These are phyloP conservation scores for Didymodactylos carnosus DNA, from an alignment of 2,888 invertebrate genomes.

Conservation along the genomic window DNA sequence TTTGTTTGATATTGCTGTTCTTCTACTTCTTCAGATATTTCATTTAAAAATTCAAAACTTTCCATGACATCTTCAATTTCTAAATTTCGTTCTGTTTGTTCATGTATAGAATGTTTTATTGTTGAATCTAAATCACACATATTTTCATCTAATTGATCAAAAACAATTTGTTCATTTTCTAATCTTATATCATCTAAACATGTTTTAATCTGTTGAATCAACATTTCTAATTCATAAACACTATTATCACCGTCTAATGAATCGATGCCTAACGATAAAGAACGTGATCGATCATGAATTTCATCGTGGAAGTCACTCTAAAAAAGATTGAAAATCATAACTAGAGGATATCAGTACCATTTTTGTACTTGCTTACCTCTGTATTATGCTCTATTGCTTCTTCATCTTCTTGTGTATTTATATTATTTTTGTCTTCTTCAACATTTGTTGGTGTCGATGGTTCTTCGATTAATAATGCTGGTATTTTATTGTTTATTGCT, in stretches of 20 bases:
- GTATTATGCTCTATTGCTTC: too few relatives aligned
- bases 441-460: too few relatives aligned
- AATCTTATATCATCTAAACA: neutral
- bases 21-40: too few relatives aligned
- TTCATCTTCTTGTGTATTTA: neutral
- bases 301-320: too few relatives aligned
- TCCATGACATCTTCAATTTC: neutral
- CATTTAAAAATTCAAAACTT: neutral
- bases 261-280: neutral
- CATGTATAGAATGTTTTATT: neutral
- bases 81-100: neutral
- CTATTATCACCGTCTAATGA: too few relatives aligned
- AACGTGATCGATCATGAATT: neutral
- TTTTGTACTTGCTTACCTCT: too few relatives aligned
- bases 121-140: conserved; percentile 5
- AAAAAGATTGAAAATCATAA: too few relatives aligned
- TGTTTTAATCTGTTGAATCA: neutral
- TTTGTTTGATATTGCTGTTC: too few relatives aligned
- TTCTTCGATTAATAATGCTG: too few relatives aligned
- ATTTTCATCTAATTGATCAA: neutral
- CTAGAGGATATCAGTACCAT: too few relatives aligned
- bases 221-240: neutral
- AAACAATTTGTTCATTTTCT: neutral
- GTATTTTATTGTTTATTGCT: too few relatives aligned
- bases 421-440: neutral